A percentile compares a stretch with the other conserved stretches of the same genome.
Conservation (phyloP, 2,113 vertebrate species). For the Pterocles orientalis region DNA sequence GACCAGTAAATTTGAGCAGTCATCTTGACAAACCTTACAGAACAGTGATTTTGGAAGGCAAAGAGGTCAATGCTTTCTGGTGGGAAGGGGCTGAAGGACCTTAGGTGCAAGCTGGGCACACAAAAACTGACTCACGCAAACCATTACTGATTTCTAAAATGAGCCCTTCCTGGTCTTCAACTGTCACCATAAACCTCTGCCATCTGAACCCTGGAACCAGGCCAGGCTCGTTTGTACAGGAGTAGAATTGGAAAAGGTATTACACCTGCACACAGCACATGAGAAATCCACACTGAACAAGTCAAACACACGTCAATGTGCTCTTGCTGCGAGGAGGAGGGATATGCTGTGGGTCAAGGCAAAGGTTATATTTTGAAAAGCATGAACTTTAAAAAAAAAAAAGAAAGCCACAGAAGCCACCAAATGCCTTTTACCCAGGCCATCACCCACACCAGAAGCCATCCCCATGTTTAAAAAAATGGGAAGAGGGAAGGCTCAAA, state of each 20-base stretch:
- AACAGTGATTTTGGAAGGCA: rapidly evolving
- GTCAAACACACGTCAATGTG: not conserved
- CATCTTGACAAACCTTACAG: not conserved
- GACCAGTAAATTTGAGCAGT: not conserved
- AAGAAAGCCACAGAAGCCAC: not conserved
- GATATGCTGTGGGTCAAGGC: not conserved
- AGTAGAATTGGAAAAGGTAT: not conserved
- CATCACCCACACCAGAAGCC: not conserved
- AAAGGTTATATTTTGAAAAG: not conserved
- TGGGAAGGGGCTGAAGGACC: not conserved
- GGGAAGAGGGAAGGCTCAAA: not conserved
- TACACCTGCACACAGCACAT: not conserved
- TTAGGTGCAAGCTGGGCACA: not conserved
- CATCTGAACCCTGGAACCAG: not conserved
- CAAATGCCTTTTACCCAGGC: not conserved
- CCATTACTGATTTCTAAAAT: not conserved
- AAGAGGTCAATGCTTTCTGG: not conserved
- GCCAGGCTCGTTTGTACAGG: not conserved
- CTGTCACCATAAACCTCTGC: not conserved
- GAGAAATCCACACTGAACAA: not conserved
- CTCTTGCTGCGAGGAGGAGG: not conserved
- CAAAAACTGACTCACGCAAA: not conserved
- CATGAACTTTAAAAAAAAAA: not conserved
- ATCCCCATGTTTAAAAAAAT: not conserved
- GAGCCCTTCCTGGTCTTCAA: not conserved